Conservation (phyloP, 2,113 vertebrate genomes). For the Zonotrichia leucophrys region DNA sequence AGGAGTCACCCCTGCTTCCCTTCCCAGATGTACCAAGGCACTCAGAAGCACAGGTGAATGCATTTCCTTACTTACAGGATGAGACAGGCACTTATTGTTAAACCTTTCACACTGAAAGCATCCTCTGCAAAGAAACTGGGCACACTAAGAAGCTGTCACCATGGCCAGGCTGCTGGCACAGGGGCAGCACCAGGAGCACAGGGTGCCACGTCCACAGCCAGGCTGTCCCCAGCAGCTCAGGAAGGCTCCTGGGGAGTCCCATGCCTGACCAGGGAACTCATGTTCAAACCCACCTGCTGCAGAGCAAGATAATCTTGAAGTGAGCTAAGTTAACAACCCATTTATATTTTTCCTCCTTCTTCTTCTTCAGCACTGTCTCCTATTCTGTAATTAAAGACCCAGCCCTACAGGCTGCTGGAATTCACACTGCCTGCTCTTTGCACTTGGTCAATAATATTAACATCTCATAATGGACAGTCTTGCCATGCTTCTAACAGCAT, state of each 20-base stretch:
- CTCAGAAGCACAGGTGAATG: background rate
- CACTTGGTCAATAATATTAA: background rate
- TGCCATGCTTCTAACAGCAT: background rate
- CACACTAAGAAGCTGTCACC: background rate
- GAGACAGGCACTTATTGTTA: background rate
- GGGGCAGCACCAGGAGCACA: background rate
- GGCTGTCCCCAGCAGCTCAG: background rate
- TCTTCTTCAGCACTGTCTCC: background rate
- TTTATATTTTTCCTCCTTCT: background rate
- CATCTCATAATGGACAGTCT: background rate
- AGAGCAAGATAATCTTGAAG: background rate
- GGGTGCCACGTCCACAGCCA: background rate
- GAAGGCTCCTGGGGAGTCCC: background rate
- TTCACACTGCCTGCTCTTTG: background rate
- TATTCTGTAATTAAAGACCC: background rate
- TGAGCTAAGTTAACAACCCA: background rate
- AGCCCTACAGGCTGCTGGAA: background rate
- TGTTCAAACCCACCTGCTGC: rapidly evolving
- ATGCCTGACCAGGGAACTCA: rapidly evolving
- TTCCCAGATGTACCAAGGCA: rapidly evolving
- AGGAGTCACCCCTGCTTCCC: background rate
- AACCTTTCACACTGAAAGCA: background rate
- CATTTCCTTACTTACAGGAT: background rate
- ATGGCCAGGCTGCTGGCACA: background rate
- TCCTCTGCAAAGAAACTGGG: background rate